phyloP scores from a whole-genome alignment of 1,140 invertebrate species.

The Drosophila tristis region DNA sequence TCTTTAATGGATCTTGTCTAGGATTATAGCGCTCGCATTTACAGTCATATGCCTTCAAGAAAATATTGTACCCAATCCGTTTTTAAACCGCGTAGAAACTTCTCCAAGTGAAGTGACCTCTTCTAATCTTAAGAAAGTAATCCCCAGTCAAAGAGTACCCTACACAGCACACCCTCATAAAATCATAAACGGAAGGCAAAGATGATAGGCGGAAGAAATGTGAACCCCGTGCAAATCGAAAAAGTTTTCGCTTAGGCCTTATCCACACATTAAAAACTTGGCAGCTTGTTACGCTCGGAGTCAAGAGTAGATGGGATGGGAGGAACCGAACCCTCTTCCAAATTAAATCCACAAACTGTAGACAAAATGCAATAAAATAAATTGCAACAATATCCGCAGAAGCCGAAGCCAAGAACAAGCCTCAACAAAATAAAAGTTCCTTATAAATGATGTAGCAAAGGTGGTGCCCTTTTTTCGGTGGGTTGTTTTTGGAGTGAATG shows the following conservation, averaged over 20 bases:
- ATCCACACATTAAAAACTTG: constrained; percentile 71
- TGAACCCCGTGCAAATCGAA: constrained; percentile 59
- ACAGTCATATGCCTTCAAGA: not conserved
- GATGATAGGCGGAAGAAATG: constrained; percentile 15
- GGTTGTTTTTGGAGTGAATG: constrained; percentile 59
- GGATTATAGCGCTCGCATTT: too few relatives aligned
- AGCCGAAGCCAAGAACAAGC: constrained; percentile 28
- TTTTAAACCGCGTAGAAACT: too few relatives aligned
- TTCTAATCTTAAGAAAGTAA: constrained; percentile 15
- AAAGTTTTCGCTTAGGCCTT: constrained; percentile 66
- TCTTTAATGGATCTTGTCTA: too few relatives aligned
- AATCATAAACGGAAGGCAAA: constrained; percentile 45
- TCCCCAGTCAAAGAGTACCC: constrained; percentile 1
- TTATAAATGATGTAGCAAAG: constrained; percentile 61
- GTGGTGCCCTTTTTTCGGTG: constrained; percentile 62
- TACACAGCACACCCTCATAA: constrained; percentile 26
- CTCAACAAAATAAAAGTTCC: constrained; percentile 56
- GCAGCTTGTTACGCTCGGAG: constrained; percentile 66
- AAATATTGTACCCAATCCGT: not conserved
- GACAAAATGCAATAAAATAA: constrained; percentile 80
- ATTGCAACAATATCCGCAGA: constrained; percentile 75
- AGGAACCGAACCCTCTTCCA: constrained; percentile 43
- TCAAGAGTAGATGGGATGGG: constrained; percentile 35
- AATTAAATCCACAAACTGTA: constrained; percentile 79
- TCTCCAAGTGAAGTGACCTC: constrained; percentile 34